Base-by-base conservation (phyloP, 2,797 vertebrate genomes). In the Eidolon dupreanum region DNA sequence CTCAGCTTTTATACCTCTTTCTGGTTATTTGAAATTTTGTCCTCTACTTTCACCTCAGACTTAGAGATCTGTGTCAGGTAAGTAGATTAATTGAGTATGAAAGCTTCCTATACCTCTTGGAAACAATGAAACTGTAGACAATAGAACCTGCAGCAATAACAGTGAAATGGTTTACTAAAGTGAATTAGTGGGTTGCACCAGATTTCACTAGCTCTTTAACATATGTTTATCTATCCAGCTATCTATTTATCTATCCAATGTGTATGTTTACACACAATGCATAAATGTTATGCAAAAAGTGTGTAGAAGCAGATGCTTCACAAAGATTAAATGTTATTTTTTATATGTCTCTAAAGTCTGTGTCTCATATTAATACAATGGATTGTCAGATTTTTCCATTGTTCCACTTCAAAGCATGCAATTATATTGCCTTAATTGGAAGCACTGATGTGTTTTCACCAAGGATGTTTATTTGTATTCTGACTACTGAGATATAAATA, bases 391-490 rank as follows among this genome's bases (percentile, higher is more conserved):
- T 98, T 98, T 98, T 98, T 98, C 97, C 97, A 98, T 98, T 98
- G 98, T 99, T 99, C 98, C 98, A 98, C 98, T 98, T 99, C 98
- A 99, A 99, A 99, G 98, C 97, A 99, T 98, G 98, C 98, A 99
- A 99, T 99, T 99, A 99, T 98, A 98, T 98, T 98, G 98, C 98
- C 98, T 99, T 99, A 99, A 99, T 99, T 99, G 98, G 98, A 99
- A 98, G 98, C 98, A 98, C 97, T 98, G 98, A 98, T 99, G 98
- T 99, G 98, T 98, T 98, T 98, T 99, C 98, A 97, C 97, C 96
- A 97, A 98, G 97, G 95, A 98, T 98, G 98, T 98, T 99, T 99
- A 98, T 98, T 99, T 98, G 98, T 98, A 97, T 98, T 98, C 98
- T 98, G 98, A 99, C 98, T 99, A 98, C 98, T 98, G 97, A 98